Conservation (phyloP, 2,888 invertebrate species). For the Trichogramma dendrolimi region DNA sequence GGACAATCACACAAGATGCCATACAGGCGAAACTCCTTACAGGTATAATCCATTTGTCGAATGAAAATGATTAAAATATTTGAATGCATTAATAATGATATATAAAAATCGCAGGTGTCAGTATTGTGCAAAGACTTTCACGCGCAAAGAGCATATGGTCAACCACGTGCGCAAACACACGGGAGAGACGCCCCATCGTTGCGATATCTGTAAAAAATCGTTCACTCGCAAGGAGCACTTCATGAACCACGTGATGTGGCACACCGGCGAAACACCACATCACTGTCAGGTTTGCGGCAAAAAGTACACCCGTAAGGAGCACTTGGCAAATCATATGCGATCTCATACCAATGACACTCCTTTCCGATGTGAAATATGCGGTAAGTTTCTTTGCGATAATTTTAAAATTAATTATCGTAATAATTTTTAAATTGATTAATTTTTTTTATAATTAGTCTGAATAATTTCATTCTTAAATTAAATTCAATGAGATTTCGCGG, state of each 20-base stretch:
- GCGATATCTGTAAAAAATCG: slow-evolving; percentile 75
- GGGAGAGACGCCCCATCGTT: slow-evolving; percentile 72
- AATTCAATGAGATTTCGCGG: no score
- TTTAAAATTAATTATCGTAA: not conserved
- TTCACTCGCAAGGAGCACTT: slow-evolving; percentile 74
- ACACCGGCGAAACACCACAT: slow-evolving; percentile 81
- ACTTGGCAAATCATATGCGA: slow-evolving; percentile 82
- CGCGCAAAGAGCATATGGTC: slow-evolving; percentile 74
- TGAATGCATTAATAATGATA: not conserved
- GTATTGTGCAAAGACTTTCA: slow-evolving; percentile 72
- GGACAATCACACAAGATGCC: slow-evolving; percentile 78
- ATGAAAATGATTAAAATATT: not conserved
- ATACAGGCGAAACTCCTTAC: slow-evolving; percentile 80
- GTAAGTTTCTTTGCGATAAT: slow-evolving; percentile 47
- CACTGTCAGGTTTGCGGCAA: slow-evolving; percentile 83
- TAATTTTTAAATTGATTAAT: no score
- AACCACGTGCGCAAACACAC: slow-evolving; percentile 74
- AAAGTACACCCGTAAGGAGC: slow-evolving; percentile 85
- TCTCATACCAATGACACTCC: slow-evolving; percentile 86
- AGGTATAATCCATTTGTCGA: slow-evolving; percentile 48
- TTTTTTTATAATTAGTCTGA: no score
- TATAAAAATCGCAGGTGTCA: slow-evolving; percentile 57
- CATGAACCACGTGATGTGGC: slow-evolving; percentile 79
- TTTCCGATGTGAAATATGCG: slow-evolving; percentile 81
- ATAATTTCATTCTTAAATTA: no score